These are phyloP conservation scores for Pleuronectes platessa DNA, from an alignment of 2,113 vertebrate genomes.

Conservation along the genomic window DNA sequence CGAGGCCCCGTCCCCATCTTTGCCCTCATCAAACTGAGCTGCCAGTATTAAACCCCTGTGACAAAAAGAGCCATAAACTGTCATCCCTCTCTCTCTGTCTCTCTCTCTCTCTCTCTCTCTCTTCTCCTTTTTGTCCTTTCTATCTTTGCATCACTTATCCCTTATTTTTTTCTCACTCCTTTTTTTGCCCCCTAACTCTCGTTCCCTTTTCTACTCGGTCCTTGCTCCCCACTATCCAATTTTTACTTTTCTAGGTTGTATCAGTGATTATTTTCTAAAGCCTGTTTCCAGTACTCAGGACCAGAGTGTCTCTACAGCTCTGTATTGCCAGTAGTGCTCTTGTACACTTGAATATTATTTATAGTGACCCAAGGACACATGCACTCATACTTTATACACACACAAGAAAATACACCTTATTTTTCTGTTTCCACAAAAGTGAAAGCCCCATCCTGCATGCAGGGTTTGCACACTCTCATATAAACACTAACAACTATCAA, in stretches of 20 bases:
- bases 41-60: constrained; percentile 43
- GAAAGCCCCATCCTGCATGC: constrained; percentile 9
- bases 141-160: constrained; percentile 24
- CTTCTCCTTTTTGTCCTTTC: neutral
- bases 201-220: neutral
- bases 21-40: constrained; percentile 65
- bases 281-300: constrained; percentile 14
- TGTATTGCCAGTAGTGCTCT: constrained; percentile 11
- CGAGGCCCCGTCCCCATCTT: constrained; percentile 27
- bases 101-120: neutral
- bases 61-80: constrained; percentile 37
- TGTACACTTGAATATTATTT: neutral
- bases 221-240: neutral
- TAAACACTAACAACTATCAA: constrained; percentile 48
- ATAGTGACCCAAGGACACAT: constrained; percentile 15
- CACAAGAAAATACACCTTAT: neutral
- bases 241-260: constrained; percentile 1
- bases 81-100: neutral
- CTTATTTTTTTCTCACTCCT: neutral
- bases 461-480: constrained; percentile 4
- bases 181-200: neutral
- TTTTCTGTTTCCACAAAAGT: constrained; percentile 8
- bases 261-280: constrained; percentile 16
- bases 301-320: neutral
- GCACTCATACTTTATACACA: neutral